phyloP scores from a whole-genome alignment of 2,113 vertebrate species.

The Neogale vison region DNA sequence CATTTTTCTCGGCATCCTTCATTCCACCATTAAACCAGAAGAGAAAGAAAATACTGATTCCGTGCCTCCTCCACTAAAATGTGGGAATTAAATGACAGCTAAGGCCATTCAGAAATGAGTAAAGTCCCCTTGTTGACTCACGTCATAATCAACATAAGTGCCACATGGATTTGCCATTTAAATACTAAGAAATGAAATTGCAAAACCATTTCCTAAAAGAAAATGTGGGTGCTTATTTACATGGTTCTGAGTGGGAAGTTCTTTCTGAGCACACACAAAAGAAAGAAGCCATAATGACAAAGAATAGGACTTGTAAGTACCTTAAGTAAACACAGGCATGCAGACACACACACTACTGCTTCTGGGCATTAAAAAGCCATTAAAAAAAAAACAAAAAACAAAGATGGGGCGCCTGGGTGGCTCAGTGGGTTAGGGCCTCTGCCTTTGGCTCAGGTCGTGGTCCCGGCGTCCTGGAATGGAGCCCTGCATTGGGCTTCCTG shows the following conservation, averaged over 20 bases:
- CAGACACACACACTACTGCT: neutral
- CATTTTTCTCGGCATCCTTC: neutral
- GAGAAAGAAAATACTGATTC: neutral
- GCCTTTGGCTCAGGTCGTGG: no score
- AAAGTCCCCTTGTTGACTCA: neutral
- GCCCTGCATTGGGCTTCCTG: no score
- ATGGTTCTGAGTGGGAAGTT: neutral
- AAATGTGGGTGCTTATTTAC: neutral
- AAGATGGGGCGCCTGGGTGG: no score
- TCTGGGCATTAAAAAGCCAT: neutral
- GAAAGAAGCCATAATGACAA: neutral
- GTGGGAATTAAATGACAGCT: neutral
- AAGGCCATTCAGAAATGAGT: neutral
- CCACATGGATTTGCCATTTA: conserved; percentile 51
- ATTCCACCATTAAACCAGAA: neutral
- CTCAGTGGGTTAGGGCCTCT: no score
- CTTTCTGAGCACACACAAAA: neutral
- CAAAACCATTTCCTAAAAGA: neutral
- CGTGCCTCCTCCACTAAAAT: neutral
- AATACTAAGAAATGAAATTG: conserved; percentile 10
- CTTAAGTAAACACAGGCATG: neutral
- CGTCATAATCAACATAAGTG: neutral
- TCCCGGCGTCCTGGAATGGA: no score
- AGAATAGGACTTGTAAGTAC: neutral
- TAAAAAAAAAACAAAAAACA: neutral